These are phyloP conservation scores for Aegotheles bennettii DNA, from an alignment of 2,113 vertebrate species.

Conservation along the genomic window DNA sequence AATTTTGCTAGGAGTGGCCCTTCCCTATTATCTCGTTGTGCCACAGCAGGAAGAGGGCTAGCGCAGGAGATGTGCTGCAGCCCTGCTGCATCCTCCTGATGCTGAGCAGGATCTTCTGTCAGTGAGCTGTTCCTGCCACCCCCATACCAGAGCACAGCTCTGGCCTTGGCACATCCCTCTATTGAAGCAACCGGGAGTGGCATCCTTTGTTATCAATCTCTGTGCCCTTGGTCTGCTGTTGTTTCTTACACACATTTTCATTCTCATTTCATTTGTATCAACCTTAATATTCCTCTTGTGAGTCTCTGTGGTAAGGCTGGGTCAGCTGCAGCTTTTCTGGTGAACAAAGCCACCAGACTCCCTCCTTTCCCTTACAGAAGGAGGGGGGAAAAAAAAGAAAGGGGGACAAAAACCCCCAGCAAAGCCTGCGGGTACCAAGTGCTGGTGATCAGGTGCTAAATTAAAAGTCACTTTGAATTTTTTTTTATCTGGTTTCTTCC, in stretches of 20 bases:
- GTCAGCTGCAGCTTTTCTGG: neutral
- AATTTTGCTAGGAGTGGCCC: neutral
- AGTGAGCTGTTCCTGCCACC: neutral
- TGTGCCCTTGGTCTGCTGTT: neutral
- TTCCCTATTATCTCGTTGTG: neutral
- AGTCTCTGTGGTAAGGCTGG: neutral
- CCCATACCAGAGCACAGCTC: rapidly evolving
- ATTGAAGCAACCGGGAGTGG: neutral
- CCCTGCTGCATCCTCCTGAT: neutral
- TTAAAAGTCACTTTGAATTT: neutral
- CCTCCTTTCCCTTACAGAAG: neutral
- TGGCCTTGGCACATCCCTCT: rapidly evolving
- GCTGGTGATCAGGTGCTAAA: neutral
- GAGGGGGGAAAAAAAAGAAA: too few species aligned
- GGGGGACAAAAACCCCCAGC: neutral
- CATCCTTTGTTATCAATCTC: neutral
- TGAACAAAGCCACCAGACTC: neutral
- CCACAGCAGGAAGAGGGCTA: neutral
- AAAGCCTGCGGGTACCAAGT: neutral
- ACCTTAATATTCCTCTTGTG: neutral
- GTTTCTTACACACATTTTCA: neutral
- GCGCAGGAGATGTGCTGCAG: rapidly evolving
- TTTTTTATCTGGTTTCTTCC: neutral
- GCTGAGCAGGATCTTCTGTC: neutral
- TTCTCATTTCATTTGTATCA: rapidly evolving